Percentiles rank a stretch among this genome's conserved stretches.
Evolutionary conservation across 2,113 vertebrate species (phyloP).

Genomic region (Copsychus sechellarum): DNA sequence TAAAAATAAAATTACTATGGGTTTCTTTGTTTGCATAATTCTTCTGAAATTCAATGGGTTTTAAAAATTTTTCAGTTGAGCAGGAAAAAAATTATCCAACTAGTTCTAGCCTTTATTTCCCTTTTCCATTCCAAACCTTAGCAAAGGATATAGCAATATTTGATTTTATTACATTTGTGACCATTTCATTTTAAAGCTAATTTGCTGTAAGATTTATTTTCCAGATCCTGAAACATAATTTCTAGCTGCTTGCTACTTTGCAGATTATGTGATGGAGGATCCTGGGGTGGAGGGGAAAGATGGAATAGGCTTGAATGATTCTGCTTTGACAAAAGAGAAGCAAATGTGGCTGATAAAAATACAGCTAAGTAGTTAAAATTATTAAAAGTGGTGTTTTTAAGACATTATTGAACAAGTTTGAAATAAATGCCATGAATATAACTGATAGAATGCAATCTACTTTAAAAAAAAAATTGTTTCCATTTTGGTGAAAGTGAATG

Average conservation of each 20-base stretch:
- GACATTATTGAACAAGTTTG: neutral
- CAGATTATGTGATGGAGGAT: neutral
- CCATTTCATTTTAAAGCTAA: neutral
- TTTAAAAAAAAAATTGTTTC: neutral
- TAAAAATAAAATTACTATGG: neutral
- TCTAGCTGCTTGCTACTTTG: neutral
- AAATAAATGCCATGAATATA: neutral
- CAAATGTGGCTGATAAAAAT: neutral
- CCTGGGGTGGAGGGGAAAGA: neutral
- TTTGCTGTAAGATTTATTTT: constrained; percentile 3
- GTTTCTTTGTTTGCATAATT: neutral
- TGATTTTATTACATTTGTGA: neutral
- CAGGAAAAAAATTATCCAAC: neutral
- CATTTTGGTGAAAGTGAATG: neutral
- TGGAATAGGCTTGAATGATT: neutral
- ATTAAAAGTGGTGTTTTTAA: neutral
- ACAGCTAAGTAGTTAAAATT: neutral
- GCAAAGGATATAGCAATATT: neutral
- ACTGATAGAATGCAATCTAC: neutral
- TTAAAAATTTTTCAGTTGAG: neutral
- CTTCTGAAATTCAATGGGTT: neutral
- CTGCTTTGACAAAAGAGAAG: neutral
- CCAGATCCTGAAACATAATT: neutral
- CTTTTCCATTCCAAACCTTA: neutral
- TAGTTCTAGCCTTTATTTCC: neutral